These are phyloP conservation scores for Gryllus longicercus DNA, from an alignment of 2,888 invertebrate genomes.

Conservation along the genomic window DNA sequence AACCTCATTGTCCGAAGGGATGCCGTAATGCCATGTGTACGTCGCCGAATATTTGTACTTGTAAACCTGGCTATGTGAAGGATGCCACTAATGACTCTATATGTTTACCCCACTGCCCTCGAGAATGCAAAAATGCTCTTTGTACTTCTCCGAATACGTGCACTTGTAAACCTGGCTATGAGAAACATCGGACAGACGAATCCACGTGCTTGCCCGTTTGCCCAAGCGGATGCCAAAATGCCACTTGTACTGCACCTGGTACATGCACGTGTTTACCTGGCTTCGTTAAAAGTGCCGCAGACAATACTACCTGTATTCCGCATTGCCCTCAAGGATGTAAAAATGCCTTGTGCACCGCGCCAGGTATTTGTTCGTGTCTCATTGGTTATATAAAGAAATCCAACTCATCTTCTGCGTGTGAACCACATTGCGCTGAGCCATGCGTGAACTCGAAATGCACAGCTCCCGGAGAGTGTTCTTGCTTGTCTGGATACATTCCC, in stretches of 20 bases:
- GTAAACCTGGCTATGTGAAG: neutral
- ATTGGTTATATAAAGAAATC: neutral
- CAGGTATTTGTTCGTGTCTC: slow-evolving; percentile 3
- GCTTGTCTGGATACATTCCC: neutral
- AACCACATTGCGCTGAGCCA: neutral
- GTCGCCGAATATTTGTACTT: slow-evolving; percentile 18
- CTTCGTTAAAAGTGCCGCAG: neutral
- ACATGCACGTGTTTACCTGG: neutral
- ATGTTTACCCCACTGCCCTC: neutral
- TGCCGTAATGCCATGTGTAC: slow-evolving; percentile 20
- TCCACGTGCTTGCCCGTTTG: neutral
- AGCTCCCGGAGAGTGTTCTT: neutral
- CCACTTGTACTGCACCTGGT: slow-evolving; percentile 11
- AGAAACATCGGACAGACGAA: neutral
- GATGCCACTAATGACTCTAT: neutral
- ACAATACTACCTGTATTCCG: slow-evolving; percentile 1
- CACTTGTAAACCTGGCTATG: neutral
- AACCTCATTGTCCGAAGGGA: neutral
- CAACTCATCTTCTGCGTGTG: slow-evolving; percentile 18
- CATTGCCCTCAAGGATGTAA: neutral
- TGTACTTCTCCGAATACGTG: slow-evolving; percentile 21
- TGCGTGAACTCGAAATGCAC: neutral
- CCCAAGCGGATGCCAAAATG: neutral
- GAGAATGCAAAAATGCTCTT: neutral
- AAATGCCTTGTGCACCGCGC: slow-evolving; percentile 11